A percentile compares a stretch with the other conserved stretches of the same genome.
Conservation (phyloP, 64 coral and sea anemone species). For the Hydrozoanthus tunicans region DNA sequence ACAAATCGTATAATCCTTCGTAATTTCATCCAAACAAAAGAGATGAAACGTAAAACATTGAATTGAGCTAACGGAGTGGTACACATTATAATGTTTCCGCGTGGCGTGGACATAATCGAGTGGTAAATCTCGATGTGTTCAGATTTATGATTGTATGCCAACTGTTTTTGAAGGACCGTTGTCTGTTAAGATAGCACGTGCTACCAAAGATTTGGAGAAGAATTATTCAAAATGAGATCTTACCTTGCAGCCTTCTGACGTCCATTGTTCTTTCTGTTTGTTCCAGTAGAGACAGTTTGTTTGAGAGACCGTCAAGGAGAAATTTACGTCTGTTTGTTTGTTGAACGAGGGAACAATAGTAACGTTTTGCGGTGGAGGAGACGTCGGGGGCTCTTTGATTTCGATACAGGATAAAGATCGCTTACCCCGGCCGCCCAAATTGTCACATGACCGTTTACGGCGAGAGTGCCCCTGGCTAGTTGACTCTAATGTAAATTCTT, state of each 20-base stretch:
- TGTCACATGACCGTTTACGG: constrained; percentile 9
- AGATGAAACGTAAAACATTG: too few species aligned
- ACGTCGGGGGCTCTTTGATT: constrained; percentile 36
- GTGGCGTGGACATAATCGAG: too few species aligned
- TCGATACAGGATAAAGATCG: constrained; percentile 39
- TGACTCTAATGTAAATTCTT: not conserved
- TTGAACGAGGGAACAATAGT: constrained; percentile 25
- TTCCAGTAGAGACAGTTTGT: constrained; percentile 51
- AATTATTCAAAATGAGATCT: not conserved
- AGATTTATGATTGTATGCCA: too few species aligned
- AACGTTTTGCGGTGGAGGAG: constrained; percentile 23
- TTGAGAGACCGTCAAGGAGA: constrained; percentile 35
- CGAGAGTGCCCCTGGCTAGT: not conserved
- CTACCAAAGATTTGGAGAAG: too few species aligned
- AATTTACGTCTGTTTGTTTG: constrained; percentile 32
- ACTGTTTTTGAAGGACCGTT: too few species aligned
- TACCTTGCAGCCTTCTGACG: constrained; percentile 51
- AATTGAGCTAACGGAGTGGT: too few species aligned
- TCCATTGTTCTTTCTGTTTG: constrained; percentile 39
- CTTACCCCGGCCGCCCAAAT: constrained; percentile 11
- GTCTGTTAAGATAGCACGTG: too few species aligned
- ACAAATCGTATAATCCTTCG: too few species aligned
- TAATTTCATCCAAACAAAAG: too few species aligned
- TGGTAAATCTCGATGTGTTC: too few species aligned
- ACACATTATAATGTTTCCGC: too few species aligned